Evolutionary conservation across 2,888 invertebrate genomes (phyloP).

Genomic region (Drosophila prostipennis): DNA sequence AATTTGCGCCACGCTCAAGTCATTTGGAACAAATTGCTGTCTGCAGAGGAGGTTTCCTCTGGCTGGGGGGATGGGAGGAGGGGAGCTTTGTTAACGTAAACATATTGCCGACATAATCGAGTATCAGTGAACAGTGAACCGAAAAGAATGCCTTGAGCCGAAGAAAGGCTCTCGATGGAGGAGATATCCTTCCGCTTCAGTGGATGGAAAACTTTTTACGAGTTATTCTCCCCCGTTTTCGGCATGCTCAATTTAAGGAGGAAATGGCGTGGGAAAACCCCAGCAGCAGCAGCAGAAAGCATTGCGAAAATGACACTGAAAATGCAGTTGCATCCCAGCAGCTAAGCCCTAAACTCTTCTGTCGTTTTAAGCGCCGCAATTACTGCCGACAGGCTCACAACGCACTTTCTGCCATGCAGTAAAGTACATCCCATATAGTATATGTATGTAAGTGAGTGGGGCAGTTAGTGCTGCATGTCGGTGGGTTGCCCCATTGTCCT

Average conservation of each 20-base stretch:
- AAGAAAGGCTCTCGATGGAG: conserved; percentile 15
- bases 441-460: conserved; percentile 1
- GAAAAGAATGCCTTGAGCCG: conserved; percentile 14
- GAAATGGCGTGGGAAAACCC: conserved; percentile 12
- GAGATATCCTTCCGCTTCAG: conserved; percentile 29
- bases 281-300: not conserved
- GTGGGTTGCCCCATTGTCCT: conserved; percentile 18
- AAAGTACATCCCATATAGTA: not conserved
- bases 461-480: not conserved
- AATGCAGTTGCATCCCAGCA: conserved; percentile 18
- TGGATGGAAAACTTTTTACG: conserved; percentile 20
- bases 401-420: conserved; percentile 18
- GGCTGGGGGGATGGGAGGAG: not conserved
- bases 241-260: conserved; percentile 38
- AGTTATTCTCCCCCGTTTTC: conserved; percentile 18
- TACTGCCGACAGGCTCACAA: conserved; percentile 59
- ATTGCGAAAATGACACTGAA: conserved; percentile 11
- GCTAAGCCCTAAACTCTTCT: conserved; percentile 21
- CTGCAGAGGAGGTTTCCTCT: conserved; percentile 14
- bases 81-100: conserved; percentile 39
- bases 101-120: conserved; percentile 45
- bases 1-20: conserved; percentile 68
- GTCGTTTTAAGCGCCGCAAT: conserved; percentile 63
- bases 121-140: conserved; percentile 5
- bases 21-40: conserved; percentile 60